Conservation (phyloP, 2,113 vertebrate genomes). For the Muscicapa adusta region DNA sequence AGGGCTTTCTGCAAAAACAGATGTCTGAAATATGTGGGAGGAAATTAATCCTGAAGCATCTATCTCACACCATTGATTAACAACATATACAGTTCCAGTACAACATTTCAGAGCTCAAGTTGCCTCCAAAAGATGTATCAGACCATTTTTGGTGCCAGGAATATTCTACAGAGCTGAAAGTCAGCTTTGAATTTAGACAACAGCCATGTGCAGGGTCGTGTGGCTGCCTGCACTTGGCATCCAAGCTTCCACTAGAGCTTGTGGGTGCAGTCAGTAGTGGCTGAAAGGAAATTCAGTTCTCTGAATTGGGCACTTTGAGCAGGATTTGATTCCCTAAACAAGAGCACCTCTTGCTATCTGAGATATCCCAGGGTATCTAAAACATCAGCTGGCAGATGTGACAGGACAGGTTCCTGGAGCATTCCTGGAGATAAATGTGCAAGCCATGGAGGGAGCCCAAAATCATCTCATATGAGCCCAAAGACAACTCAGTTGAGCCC, state of each 20-base stretch:
- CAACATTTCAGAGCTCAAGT: background rate
- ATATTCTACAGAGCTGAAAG: background rate
- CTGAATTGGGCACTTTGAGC: background rate
- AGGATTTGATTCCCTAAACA: background rate
- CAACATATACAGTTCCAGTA: background rate
- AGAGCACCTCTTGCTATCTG: background rate
- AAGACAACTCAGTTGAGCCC: no score
- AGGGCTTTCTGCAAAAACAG: background rate
- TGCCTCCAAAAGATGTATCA: background rate
- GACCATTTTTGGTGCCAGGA: background rate
- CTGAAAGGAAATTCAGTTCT: background rate
- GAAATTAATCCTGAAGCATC: background rate
- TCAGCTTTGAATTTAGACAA: background rate
- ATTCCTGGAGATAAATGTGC: fast-evolving
- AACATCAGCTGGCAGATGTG: no score
- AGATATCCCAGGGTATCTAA: background rate
- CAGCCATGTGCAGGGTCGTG: fast-evolving
- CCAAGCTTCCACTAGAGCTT: background rate
- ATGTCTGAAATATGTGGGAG: background rate
- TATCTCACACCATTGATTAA: background rate
- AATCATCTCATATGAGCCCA: background rate
- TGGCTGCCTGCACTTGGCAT: background rate
- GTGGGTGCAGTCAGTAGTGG: fast-evolving
- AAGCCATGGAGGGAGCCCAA: background rate
- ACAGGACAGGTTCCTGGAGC: background rate